Conservation (phyloP, 2,888 invertebrate species). For the Orthosia cruda region DNA sequence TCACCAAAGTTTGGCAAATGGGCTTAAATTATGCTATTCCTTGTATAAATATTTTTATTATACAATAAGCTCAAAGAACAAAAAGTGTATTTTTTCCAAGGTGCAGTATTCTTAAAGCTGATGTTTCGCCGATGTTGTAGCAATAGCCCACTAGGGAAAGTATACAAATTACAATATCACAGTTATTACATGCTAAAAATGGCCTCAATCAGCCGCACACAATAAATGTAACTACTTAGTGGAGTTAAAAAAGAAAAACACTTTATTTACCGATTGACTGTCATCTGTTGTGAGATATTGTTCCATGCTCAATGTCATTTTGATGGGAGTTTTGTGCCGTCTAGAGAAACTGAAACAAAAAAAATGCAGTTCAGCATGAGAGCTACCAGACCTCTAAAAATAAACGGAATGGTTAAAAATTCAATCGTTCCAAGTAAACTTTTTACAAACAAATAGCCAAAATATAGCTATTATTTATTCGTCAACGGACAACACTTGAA, state of each 20-base stretch:
- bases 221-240: neutral
- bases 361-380: neutral
- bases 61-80: too few relatives aligned
- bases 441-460: too few relatives aligned
- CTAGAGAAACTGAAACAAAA: slow-evolving; percentile 52
- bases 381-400: neutral
- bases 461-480: too few relatives aligned
- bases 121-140: neutral
- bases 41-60: neutral
- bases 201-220: neutral
- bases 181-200: neutral
- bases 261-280: slow-evolving; percentile 82
- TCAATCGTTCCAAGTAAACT: too few relatives aligned
- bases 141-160: neutral
- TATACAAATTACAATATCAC: neutral
- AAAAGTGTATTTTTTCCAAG: neutral
- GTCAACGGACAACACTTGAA: neutral
- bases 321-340: slow-evolving; percentile 3
- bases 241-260: neutral
- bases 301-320: slow-evolving; percentile 87
- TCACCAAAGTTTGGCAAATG: neutral
- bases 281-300: slow-evolving; percentile 85
- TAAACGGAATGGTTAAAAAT: too few relatives aligned
- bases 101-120: neutral
- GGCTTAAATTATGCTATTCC: neutral